phyloP scores from a whole-genome alignment of 2,113 vertebrate genomes.

The Sapayoa aenigma region DNA sequence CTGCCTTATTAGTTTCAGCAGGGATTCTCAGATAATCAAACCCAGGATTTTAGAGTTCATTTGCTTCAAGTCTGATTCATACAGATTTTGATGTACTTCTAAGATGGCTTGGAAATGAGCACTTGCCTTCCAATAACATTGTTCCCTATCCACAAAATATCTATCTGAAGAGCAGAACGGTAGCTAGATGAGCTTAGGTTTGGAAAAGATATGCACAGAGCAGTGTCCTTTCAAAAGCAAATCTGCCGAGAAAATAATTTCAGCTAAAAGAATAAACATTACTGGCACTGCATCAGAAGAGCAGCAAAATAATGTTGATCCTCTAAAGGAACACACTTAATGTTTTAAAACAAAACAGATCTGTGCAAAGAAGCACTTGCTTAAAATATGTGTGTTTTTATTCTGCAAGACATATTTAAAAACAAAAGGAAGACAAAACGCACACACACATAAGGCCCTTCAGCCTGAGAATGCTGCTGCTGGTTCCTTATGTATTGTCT shows the following conservation, averaged over 20 bases:
- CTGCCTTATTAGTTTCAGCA: slow-evolving; percentile 46
- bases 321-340: neutral
- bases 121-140: neutral
- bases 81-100: neutral
- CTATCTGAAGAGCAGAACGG: neutral
- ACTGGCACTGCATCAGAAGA: slow-evolving; percentile 19
- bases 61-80: neutral
- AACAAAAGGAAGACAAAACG: slow-evolving; percentile 15
- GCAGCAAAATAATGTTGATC: neutral
- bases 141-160: neutral
- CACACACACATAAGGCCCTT: neutral
- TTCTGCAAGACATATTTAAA: neutral
- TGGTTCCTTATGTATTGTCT: neutral
- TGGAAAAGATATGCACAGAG: neutral
- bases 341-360: slow-evolving; percentile 31
- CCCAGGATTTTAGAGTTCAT: slow-evolving; percentile 2
- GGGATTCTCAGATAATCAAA: slow-evolving; percentile 41
- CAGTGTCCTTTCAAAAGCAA: slow-evolving; percentile 2
- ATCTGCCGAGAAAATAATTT: slow-evolving; percentile 46
- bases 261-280: slow-evolving; percentile 39
- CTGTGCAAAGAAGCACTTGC: neutral
- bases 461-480: neutral
- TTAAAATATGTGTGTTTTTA: neutral
- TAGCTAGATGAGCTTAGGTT: neutral
- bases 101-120: neutral